phyloP scores from a whole-genome alignment of 2,113 vertebrate genomes.

The Pantherophis guttatus region DNA sequence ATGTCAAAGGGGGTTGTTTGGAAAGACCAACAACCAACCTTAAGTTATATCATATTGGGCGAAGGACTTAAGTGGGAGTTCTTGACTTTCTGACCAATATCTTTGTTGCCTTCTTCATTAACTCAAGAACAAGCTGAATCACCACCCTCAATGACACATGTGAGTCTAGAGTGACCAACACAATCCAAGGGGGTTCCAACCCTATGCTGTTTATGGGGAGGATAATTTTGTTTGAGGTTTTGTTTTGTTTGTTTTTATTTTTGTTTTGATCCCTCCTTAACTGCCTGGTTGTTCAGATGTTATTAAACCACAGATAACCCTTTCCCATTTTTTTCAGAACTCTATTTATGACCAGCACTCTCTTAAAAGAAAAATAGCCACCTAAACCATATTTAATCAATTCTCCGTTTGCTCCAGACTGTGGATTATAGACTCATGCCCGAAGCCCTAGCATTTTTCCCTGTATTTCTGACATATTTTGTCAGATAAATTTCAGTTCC shows the following conservation, averaged over 20 bases:
- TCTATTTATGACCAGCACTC: constrained; percentile 45
- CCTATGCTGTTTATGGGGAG: constrained; percentile 18
- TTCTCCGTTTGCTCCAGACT: constrained; percentile 41
- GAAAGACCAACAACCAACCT: constrained; percentile 37
- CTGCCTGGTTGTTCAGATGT: constrained; percentile 38
- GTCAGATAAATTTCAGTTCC: constrained; percentile 41
- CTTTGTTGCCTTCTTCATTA: constrained; percentile 45
- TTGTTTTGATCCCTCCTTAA: constrained; percentile 11
- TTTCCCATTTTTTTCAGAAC: constrained; percentile 41
- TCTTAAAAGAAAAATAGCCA: background rate
- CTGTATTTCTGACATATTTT: background rate
- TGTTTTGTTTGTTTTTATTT: background rate
- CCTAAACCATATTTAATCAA: constrained; percentile 29
- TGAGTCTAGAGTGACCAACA: constrained; percentile 47
- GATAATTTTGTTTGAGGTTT: background rate
- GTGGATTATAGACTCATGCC: constrained; percentile 43
- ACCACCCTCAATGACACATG: constrained; percentile 46
- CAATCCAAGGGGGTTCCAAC: constrained; percentile 39
- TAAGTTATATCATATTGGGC: constrained; percentile 42
- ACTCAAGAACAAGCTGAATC: constrained; percentile 33
- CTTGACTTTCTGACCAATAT: constrained; percentile 21
- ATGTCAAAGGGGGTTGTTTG: constrained; percentile 37
- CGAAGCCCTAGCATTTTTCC: constrained; percentile 28
- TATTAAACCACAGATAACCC: constrained; percentile 42
- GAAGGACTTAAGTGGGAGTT: constrained; percentile 11